phyloP scores from a whole-genome alignment of 53 echinoderm and acorn worm genomes.

The Hippasteria phrygiana region DNA sequence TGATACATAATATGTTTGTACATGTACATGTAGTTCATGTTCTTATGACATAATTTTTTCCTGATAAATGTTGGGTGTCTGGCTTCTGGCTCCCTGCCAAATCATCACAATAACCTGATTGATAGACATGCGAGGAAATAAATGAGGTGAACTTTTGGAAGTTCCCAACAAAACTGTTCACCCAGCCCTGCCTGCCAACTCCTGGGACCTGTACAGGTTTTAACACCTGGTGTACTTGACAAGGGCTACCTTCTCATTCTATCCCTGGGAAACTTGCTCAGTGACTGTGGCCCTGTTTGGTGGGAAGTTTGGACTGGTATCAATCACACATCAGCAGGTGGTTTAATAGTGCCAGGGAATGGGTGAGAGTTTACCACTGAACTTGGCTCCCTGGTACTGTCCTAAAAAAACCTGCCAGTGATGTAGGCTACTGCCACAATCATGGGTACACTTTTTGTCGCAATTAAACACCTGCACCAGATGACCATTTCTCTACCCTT shows the following conservation, averaged over 20 bases:
- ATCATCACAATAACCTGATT: slow-evolving; percentile 7
- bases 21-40: no score
- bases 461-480: no score
- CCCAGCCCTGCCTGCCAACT: slow-evolving; percentile 1
- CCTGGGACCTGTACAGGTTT: slow-evolving; percentile 20
- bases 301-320: not conserved
- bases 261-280: not conserved
- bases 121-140: not conserved
- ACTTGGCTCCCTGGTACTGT: not conserved
- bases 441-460: not conserved
- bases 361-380: not conserved
- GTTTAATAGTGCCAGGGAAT: not conserved
- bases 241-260: not conserved
- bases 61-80: no score
- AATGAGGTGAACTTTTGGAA: not conserved
- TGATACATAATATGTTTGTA: no score
- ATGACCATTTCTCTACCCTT: no score
- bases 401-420: not conserved
- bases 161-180: not conserved
- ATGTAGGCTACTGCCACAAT: not conserved
- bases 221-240: slow-evolving; percentile 28
- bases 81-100: not conserved
- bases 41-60: no score
- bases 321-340: slow-evolving; percentile 25
- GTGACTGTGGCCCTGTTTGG: not conserved